Evolutionary conservation across 2,113 vertebrate genomes (phyloP).

Genomic region (Lophotis ruficrista): DNA sequence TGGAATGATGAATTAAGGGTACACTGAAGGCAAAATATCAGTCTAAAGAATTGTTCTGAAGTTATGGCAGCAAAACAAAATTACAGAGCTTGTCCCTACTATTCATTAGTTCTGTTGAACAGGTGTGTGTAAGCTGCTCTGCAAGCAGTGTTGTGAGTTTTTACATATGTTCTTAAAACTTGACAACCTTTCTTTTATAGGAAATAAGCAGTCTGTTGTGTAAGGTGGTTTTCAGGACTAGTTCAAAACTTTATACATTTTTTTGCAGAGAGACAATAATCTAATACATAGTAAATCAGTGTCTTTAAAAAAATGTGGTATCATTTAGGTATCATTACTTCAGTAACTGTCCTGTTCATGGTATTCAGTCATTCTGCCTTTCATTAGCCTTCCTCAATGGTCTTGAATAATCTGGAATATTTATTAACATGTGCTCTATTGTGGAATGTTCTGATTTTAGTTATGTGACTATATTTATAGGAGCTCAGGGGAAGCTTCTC

Average conservation of each 20-base stretch:
- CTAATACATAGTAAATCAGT: not conserved
- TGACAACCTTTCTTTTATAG: not conserved
- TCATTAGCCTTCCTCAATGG: not conserved
- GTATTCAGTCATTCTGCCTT: not conserved
- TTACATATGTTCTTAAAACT: not conserved
- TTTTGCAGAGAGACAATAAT: not conserved
- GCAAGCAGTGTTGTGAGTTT: not conserved
- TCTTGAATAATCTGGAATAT: not conserved
- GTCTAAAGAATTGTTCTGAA: not conserved
- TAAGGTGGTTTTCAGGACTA: not conserved
- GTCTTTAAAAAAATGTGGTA: not conserved
- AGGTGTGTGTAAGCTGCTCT: not conserved
- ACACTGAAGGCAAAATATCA: not conserved
- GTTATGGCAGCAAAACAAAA: not conserved
- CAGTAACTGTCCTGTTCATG: not conserved
- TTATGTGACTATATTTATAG: not conserved
- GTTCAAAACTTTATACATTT: not conserved
- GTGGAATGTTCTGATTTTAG: not conserved
- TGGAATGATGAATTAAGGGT: not conserved
- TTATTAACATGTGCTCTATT: not conserved
- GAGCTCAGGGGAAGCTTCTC: not conserved
- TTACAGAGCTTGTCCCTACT: not conserved
- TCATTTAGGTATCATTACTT: not conserved
- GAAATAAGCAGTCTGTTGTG: not conserved
- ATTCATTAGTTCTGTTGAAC: not conserved